These are phyloP conservation scores for Sorex fumeus DNA, from an alignment of 2,113 vertebrate genomes.

Conservation along the genomic window DNA sequence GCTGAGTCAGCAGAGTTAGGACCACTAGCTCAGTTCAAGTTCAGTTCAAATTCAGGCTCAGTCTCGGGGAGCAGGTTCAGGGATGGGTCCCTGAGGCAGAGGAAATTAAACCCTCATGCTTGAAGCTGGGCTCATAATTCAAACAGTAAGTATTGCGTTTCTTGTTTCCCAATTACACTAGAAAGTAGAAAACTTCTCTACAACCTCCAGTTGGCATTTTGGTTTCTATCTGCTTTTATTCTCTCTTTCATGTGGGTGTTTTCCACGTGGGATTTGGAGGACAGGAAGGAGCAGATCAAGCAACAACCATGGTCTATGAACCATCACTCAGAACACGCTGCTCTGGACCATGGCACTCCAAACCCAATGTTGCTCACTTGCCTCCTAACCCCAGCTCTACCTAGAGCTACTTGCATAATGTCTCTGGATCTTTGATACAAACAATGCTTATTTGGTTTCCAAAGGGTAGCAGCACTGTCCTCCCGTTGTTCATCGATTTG, in stretches of 20 bases:
- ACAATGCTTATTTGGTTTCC: background rate
- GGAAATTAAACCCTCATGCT: background rate
- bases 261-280: background rate
- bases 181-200: constrained; percentile 49
- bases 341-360: accelerated
- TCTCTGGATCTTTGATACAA: background rate
- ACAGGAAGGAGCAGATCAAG: background rate
- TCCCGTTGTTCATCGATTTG: no score
- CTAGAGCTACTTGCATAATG: background rate
- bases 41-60: background rate
- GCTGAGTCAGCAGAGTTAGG: accelerated
- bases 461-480: no score
- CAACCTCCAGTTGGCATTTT: constrained; percentile 59
- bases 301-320: no score
- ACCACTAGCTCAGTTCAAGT: no score
- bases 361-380: no score
- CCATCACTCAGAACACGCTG: background rate
- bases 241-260: background rate
- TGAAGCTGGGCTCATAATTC: background rate
- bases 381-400: no score
- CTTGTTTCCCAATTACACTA: constrained; percentile 53
- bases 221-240: constrained; percentile 41
- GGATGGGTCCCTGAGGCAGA: background rate
- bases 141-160: constrained; percentile 22
- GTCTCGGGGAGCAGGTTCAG: background rate